Base-by-base conservation (phyloP, 1,140 invertebrate genomes). In the Sarcophaga peregrina region DNA sequence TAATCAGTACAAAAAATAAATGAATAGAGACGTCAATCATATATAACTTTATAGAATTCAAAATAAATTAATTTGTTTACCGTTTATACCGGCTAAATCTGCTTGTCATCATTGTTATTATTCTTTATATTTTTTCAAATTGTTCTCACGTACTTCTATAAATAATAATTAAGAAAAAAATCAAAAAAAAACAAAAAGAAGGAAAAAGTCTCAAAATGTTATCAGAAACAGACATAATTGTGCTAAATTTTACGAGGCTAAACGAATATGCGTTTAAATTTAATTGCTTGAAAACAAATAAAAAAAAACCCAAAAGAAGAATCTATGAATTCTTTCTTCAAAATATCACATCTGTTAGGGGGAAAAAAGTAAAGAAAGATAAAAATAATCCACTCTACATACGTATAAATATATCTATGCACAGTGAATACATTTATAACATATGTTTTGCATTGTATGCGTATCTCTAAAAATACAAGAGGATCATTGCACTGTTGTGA, bases 401-500 rank as follows among this genome's bases (percentile, higher is more conserved):
- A 73, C 17, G 7, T 10, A 54, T 72, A 20, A 3, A 25, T 25
- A 72, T 25, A 8, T 72, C 17, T 25, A 25, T 72, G 11, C 7
- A 8, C 62, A n/a, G n/a, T n/a, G n/a, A n/a, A n/a, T n/a, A n/a
- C n/a, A n/a, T n/a, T n/a, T n/a, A n/a, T n/a, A n/a, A 13, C 46
- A 47, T 48, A 47, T 17, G 15, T 76, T 46, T 25, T 74, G 25
- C 2, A 25, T 52, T 10, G 3, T 17, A 10, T 78, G 17, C 17
- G 20, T 6, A 20, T 68, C 6, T 20, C 17, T 25, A 8, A 52
- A 50, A 10, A 37, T 45, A 46, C 37, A 20, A 46, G 17, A 50
- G 75, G 75, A 78, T 78, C 75, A 78, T 50, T 78, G 75, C 10
- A 50, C 75, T 78, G 45, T 10, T n/a, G n/a, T n/a, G 3, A 15